phyloP scores from a whole-genome alignment of 2,888 invertebrate species.

The Hipparchia semele region DNA sequence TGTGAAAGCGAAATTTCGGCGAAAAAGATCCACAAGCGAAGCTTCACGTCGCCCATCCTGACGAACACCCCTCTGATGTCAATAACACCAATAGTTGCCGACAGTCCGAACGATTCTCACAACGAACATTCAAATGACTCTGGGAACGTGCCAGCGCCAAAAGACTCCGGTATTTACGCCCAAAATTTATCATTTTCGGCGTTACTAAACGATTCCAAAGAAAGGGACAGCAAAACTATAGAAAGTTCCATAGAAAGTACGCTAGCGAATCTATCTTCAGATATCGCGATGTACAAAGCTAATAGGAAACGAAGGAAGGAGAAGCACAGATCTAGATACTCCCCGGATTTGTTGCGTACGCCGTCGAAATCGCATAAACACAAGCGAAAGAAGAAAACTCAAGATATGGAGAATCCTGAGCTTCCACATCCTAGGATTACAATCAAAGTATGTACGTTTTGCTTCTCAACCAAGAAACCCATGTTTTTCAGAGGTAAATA shows the following conservation, averaged over 20 bases:
- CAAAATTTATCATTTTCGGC: conserved; percentile 79
- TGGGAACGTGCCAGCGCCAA: conserved; percentile 54
- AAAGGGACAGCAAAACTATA: conserved; percentile 72
- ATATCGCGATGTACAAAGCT: conserved; percentile 82
- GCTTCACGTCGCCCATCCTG: conserved; percentile 76
- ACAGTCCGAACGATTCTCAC: conserved; percentile 78
- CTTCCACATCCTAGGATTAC: conserved; percentile 89
- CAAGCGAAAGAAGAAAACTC: conserved; percentile 90
- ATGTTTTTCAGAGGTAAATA: too few relatives aligned
- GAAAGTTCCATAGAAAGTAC: conserved; percentile 77
- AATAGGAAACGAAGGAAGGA: conserved; percentile 88
- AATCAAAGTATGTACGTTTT: conserved; percentile 84
- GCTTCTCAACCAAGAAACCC: too few relatives aligned
- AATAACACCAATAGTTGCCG: conserved; percentile 78
- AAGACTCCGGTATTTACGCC: conserved; percentile 58
- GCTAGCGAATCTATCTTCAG: conserved; percentile 74
- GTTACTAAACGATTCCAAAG: conserved; percentile 69
- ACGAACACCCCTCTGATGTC: conserved; percentile 81
- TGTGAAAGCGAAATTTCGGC: conserved; percentile 55
- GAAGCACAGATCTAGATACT: conserved; percentile 89
- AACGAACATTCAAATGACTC: conserved; percentile 78
- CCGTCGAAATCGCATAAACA: conserved; percentile 90
- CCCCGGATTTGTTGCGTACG: conserved; percentile 85
- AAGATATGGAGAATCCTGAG: conserved; percentile 83
- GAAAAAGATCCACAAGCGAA: conserved; percentile 73